A percentile compares a stretch with the other conserved stretches of the same genome.
phyloP scores from a whole-genome alignment of 2,113 vertebrate genomes.

The Formicarius rufipectus region DNA sequence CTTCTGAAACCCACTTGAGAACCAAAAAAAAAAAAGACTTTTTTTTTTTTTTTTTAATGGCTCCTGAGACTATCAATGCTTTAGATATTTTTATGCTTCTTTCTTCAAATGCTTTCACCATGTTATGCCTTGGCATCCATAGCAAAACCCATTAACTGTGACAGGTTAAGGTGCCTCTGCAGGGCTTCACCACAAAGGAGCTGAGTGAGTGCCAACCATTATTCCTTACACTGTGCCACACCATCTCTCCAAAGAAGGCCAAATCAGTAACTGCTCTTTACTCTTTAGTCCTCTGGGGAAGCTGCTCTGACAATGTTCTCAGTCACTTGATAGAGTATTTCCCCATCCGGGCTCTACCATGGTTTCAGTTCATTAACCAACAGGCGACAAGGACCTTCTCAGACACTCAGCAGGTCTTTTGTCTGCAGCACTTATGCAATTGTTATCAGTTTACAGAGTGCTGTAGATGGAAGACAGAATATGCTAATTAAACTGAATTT shows the following conservation, averaged over 20 bases:
- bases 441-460: background rate
- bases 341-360: background rate
- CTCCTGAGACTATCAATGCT: constrained; percentile 29
- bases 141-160: constrained; percentile 66
- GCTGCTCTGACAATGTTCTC: background rate
- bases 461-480: background rate
- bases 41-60: background rate
- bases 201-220: constrained; percentile 33
- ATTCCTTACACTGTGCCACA: background rate
- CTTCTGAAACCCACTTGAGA: constrained; percentile 5
- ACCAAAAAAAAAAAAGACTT: background rate
- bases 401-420: background rate
- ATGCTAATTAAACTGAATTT: background rate
- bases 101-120: constrained; percentile 59
- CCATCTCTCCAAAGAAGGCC: background rate
- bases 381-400: background rate
- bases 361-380: background rate
- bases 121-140: constrained; percentile 58
- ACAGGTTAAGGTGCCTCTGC: constrained; percentile 62
- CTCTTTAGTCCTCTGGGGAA: background rate
- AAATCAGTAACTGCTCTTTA: background rate
- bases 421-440: background rate
- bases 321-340: background rate
- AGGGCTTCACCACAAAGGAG: constrained; percentile 43
- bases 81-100: constrained; percentile 32